Percentiles rank a stretch among this genome's conserved stretches.
Evolutionary conservation across 2,888 invertebrate genomes (phyloP).

Genomic region (Sminthurinus aureus): DNA sequence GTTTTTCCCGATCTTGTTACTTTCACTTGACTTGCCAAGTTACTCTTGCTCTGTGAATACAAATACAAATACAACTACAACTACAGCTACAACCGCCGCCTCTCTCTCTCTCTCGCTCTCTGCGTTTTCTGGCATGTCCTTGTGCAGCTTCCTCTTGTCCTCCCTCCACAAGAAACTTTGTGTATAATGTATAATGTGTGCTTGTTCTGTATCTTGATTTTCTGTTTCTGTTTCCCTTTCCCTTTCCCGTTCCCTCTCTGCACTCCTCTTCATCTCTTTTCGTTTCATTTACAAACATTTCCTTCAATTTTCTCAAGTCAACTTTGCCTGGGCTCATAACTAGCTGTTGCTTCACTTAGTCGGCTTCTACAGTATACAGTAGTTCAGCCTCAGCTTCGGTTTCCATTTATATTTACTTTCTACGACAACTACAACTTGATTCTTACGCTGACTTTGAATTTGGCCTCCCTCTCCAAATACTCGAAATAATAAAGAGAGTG

Average conservation of each 20-base stretch:
- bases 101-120: neutral
- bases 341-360: constrained; percentile 1
- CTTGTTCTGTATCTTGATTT: neutral
- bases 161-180: neutral
- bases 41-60: constrained; percentile 6
- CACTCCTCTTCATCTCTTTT: neutral
- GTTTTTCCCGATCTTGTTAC: constrained; percentile 29
- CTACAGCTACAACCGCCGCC: no score
- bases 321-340: neutral
- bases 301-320: neutral
- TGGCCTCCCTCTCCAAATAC: neutral
- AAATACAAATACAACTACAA: no score
- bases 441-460: neutral
- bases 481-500: no score
- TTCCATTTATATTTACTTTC: neutral
- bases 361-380: no score
- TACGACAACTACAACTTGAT: no score
- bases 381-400: no score
- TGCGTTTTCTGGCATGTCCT: neutral
- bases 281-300: constrained; percentile 11
- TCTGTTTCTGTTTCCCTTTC: neutral
- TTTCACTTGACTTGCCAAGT: constrained; percentile 25
- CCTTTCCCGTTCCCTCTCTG: neutral
- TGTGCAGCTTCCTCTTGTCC: neutral
- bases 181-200: no score